Evolutionary conservation across 2,888 invertebrate species (phyloP).

Genomic region (Pomacea canaliculata): DNA sequence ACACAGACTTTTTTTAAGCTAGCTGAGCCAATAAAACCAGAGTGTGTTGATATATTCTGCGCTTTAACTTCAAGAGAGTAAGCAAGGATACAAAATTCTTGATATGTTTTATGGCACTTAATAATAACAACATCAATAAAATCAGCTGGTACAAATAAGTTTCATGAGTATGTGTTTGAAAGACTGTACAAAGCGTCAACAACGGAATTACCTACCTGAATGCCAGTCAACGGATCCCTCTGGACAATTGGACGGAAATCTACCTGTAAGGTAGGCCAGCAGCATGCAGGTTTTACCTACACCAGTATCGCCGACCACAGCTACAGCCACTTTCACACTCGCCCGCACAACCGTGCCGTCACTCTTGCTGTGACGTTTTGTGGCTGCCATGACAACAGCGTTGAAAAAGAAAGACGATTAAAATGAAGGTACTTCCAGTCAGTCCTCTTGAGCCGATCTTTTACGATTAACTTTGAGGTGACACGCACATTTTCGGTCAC

Average conservation of each 20-base stretch:
- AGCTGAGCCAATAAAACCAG: no score
- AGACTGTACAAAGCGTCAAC: no score
- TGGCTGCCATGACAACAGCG: not conserved
- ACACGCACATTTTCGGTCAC: no score
- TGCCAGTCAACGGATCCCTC: conserved; percentile 38
- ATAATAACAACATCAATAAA: no score
- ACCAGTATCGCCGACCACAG: conserved; percentile 55
- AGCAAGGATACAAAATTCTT: no score
- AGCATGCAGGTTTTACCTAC: conserved; percentile 57
- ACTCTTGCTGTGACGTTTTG: conserved; percentile 19
- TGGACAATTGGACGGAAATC: conserved; percentile 42
- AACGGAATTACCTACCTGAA: conserved; percentile 27
- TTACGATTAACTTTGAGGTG: no score
- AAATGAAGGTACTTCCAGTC: not conserved
- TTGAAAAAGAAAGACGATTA: not conserved
- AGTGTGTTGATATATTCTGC: no score
- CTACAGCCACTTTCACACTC: conserved; percentile 28
- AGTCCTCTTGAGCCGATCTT: not conserved
- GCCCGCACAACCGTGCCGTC: not conserved
- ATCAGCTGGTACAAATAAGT: no score
- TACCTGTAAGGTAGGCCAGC: conserved; percentile 51
- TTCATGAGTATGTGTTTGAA: no score
- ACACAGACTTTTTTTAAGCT: not conserved
- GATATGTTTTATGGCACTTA: no score
- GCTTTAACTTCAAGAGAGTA: no score